Base-by-base conservation (phyloP, 2,113 vertebrate genomes). In the Eonycteris spelaea region DNA sequence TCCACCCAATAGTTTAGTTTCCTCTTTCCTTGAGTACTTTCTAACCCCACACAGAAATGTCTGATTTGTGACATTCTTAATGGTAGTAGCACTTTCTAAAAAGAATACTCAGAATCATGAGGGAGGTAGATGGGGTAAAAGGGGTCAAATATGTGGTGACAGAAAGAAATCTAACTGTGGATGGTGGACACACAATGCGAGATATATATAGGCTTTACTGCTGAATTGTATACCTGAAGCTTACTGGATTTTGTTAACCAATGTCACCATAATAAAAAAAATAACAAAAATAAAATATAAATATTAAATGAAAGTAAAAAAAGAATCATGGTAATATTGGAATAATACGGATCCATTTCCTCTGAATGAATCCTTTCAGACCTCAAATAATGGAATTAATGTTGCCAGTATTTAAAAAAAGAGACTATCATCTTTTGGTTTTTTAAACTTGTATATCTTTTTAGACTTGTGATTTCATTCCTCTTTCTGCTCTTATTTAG, bases 41-140 rank as follows among this genome's bases (percentile, higher is more conserved):
- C 24, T 67, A 35, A 30, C 77, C 70, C 90, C 57, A 33, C 59
- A 75, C 45, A 8, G 43, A 77, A 88, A 61, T 89, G 65, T 89
- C 94, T 91, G 70, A 80, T 84, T 75, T 86, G n/a, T 93, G 90
- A 94, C 83, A 45, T 43, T 87, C 38, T 79, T 82, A 78, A 74
- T 51, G 40, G 86, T 51, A 22, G n/a, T 75, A 59, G 35, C 11
- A 5, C 19, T 93, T 96, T 89, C 78, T 75, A 35, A 59, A 79
- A 83, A 43, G n/a, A 48, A 65, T 59, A 43, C 28, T 67, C 2
- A 79, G 53, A 88, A 38, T 93, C 79, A 63, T 96, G 74, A 40
- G 51, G 51, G 51, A 51, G 51, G 51, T 51, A 51, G 48, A 16
- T 51, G 51, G 51, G 15, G 51, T 51, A 51, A 16, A 51, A 51